Evolutionary conservation across 1,140 invertebrate species (phyloP), one percentile per base, ranked within the genome.

Genomic region (Maniola jurtina): DNA sequence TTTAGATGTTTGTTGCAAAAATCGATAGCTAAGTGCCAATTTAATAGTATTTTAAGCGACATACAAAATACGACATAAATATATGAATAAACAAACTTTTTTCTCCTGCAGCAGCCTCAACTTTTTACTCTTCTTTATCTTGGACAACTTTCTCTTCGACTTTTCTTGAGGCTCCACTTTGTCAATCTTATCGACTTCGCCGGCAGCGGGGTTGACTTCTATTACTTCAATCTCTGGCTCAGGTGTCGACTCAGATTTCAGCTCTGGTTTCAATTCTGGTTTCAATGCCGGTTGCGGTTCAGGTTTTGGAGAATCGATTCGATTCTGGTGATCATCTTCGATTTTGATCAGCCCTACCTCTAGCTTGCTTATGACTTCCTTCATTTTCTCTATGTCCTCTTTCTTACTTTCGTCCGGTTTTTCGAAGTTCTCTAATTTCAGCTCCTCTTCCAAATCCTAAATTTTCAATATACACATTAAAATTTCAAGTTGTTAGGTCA

Each of bases 351-450:
- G 63, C 57, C 81, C 82, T 56, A 71, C 80, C 45, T 89, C 85
- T 52, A 88, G 61, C 77, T 88, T 89, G 16, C 68, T 84, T 42
- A 89, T 88, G 0, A 73, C 85, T 69, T 87, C 85, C 64, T 87
- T 89, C 35, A 89, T 87, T 61, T 79, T 81, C 68, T 83, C 84
- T 9, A 89, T 83, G 0, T 84, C 87, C 71, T 83, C 76, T 63
- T 87, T 80, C 61, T 76, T 79, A 0, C 65, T 66, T 8, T 79
- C 79, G 35, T 88, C 85, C 35, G 72, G 78, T 69, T 78, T 73
- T 15, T 89, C 86, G 54, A 89, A 89, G 33, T 83, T 82, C 52
- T 86, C 80, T 34, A 89, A 72, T 63, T 80, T 80, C 8, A 79
- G 78, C 64, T 86, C 84, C 58, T 85, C 80, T 58, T 78, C 72